These are phyloP conservation scores for Chrysomela aeneicollis DNA, from an alignment of 2,888 invertebrate genomes.

Conservation along the genomic window DNA sequence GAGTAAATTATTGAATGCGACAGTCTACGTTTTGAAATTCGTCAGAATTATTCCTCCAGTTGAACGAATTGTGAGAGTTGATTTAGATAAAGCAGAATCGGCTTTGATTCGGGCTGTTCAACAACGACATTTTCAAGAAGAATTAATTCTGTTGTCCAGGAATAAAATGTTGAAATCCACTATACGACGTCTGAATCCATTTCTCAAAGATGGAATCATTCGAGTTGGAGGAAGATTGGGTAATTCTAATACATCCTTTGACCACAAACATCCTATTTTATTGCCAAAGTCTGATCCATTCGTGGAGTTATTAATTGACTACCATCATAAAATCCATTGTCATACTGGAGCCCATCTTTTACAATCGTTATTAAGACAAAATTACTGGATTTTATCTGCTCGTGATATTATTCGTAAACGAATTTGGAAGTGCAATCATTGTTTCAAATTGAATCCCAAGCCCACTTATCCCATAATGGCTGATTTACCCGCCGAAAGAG, in stretches of 20 bases:
- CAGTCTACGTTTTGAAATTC: too few species aligned
- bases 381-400: slow-evolving; percentile 26
- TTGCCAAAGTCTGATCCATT: slow-evolving; percentile 18
- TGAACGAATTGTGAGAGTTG: too few species aligned
- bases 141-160: background rate
- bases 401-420: slow-evolving; percentile 22
- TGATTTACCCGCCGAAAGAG: slow-evolving; percentile 18
- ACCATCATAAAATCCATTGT: slow-evolving; percentile 18
- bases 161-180: background rate
- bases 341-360: slow-evolving; percentile 21
- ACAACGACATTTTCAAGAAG: slow-evolving; percentile 9
- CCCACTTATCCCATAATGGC: slow-evolving; percentile 23
- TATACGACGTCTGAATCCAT: slow-evolving; percentile 14
- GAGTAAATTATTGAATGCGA: too few species aligned
- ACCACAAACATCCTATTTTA: slow-evolving; percentile 15
- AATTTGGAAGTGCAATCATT: slow-evolving; percentile 28
- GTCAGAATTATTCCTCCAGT: too few species aligned
- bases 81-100: slow-evolving; percentile 13
- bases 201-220: slow-evolving; percentile 12
- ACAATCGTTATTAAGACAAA: slow-evolving; percentile 21
- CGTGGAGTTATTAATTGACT: slow-evolving; percentile 19
- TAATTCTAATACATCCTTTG: slow-evolving; percentile 7
- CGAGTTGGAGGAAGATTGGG: slow-evolving; percentile 19
- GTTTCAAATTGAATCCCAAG: slow-evolving; percentile 25
- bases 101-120: slow-evolving; percentile 11